Conservation (phyloP, 2,113 vertebrate genomes). For the Ptychochromis oligacanthus region DNA sequence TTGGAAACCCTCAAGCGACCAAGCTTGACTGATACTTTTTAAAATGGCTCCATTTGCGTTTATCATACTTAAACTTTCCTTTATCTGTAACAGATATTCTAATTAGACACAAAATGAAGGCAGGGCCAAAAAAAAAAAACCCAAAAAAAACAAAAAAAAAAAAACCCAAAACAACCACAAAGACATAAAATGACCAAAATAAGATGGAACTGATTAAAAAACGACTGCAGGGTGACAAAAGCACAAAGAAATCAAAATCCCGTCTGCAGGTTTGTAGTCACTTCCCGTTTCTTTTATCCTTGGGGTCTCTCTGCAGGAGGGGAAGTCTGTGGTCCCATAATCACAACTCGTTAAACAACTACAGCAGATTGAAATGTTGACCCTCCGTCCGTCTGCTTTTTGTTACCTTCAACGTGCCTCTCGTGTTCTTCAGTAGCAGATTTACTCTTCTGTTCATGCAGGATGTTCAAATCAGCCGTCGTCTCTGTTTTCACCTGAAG, state of each 20-base stretch:
- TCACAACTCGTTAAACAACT: neutral
- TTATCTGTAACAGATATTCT: neutral
- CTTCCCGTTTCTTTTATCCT: neutral
- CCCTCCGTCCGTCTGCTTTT: neutral
- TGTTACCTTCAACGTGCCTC: slow-evolving; percentile 79
- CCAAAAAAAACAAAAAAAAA: too few species aligned
- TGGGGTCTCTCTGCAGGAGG: neutral
- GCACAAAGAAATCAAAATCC: neutral
- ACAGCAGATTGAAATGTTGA: neutral
- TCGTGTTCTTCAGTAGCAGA: slow-evolving; percentile 70
- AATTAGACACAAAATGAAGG: neutral
- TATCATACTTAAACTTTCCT: too few species aligned
- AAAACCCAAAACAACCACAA: neutral
- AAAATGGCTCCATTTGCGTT: neutral
- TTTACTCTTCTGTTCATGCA: slow-evolving; percentile 75
- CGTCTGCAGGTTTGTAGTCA: neutral
- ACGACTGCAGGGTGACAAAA: neutral
- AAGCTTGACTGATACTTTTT: neutral
- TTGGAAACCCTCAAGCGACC: neutral
- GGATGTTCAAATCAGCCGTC: slow-evolving; percentile 74
- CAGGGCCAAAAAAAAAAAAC: neutral
- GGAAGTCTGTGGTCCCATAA: neutral
- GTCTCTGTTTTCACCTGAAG: slow-evolving; percentile 82
- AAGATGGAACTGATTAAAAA: neutral
- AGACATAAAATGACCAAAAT: neutral